phyloP scores from a whole-genome alignment of 37 sponge, comb jelly and placozoan genomes.

The Amphimedon queenslandica region DNA sequence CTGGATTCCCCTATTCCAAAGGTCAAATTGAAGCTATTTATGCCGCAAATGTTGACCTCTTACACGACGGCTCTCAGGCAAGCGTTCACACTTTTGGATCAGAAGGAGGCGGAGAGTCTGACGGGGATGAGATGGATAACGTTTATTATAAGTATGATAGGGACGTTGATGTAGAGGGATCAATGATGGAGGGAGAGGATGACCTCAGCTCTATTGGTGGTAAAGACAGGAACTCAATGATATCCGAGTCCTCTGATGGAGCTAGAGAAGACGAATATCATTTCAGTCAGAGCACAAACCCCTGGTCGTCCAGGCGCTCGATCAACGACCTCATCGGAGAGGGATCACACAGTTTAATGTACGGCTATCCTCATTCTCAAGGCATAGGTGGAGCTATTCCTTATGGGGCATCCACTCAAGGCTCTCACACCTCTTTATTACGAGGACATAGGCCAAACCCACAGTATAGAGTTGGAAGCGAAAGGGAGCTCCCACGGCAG shows the following conservation, averaged over 20 bases:
- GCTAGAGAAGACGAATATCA: not conserved
- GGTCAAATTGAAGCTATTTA: constrained; percentile 46
- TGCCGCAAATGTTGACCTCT: constrained; percentile 44
- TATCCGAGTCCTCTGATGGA: constrained; percentile 21
- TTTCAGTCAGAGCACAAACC: not conserved
- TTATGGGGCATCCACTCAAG: constrained; percentile 38
- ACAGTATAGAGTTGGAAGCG: too few relatives aligned
- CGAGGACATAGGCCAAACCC: not conserved
- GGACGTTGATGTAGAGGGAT: constrained; percentile 1
- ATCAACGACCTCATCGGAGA: constrained; percentile 16
- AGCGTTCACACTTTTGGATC: constrained; percentile 72
- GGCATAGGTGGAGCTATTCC: constrained; percentile 11
- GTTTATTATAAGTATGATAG: constrained; percentile 54
- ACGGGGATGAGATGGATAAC: constrained; percentile 54
- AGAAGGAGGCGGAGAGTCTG: constrained; percentile 73
- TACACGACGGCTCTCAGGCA: constrained; percentile 46
- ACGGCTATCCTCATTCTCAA: constrained; percentile 18
- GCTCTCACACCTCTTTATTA: not conserved
- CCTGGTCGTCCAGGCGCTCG: constrained; percentile 26
- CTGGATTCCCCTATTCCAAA: constrained; percentile 29
- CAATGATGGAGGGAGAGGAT: constrained; percentile 35
- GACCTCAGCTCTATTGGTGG: not conserved
- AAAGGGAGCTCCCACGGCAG: too few relatives aligned
- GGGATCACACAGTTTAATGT: not conserved
- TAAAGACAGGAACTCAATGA: not conserved